These are phyloP conservation scores for Willowsia nigromaculata DNA, from an alignment of 2,888 invertebrate genomes.

Conservation along the genomic window DNA sequence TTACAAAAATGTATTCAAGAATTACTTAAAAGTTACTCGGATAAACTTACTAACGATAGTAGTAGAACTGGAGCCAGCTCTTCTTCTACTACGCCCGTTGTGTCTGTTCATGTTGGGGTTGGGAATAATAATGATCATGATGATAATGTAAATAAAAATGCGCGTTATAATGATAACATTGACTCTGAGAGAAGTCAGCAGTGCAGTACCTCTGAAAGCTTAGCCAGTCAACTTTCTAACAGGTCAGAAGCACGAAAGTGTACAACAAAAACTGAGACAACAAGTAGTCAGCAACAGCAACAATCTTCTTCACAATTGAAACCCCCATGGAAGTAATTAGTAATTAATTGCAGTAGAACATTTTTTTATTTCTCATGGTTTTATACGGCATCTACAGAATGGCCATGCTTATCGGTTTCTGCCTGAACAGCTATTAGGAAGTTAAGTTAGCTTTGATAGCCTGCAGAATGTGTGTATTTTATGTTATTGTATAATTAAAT, in stretches of 20 bases:
- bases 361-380: neutral
- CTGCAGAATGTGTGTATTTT: too few species aligned
- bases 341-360: too few species aligned
- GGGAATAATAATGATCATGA: conserved; percentile 14
- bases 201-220: conserved; percentile 5
- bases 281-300: neutral
- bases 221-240: neutral
- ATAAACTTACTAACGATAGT: conserved; percentile 35
- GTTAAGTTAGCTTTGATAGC: too few species aligned
- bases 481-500: too few species aligned
- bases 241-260: conserved; percentile 27
- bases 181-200: neutral
- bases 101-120: conserved; percentile 15
- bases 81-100: neutral
- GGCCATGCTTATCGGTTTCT: too few species aligned
- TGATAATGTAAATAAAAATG: conserved; percentile 23
- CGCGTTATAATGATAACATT: neutral
- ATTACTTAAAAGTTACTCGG: conserved; percentile 70
- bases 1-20: conserved; percentile 74
- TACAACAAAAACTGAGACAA: neutral
- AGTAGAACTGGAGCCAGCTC: conserved; percentile 2
- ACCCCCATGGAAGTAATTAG: conserved; percentile 69
- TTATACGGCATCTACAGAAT: too few species aligned
- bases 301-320: conserved; percentile 21
- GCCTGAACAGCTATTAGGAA: too few species aligned